Base-by-base conservation (phyloP, 2,888 invertebrate species). In the Zhuqinia jingwanae region DNA sequence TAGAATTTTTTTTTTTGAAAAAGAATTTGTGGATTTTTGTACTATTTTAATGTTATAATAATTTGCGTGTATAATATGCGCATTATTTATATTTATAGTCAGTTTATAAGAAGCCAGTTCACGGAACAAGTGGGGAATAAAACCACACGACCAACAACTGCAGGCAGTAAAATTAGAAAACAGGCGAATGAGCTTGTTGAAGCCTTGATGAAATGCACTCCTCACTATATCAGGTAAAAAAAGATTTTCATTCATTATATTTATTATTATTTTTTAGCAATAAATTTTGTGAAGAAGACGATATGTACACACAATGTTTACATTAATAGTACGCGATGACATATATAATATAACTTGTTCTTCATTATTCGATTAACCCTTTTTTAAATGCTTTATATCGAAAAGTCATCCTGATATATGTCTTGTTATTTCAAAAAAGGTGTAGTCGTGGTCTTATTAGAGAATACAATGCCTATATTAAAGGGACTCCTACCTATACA, bases 131-230 rank as follows among this genome's bases (percentile, higher is more conserved):
- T 93, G 10, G 90, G 87, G 36, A 92, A 92, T 27, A 85, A 89
- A 30, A 91, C 91, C 17, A 91, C 92, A 65, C 92, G 95, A 87
- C 95, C 95, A 5, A 94, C 95, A 6, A 95, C 95, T 2, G 95
- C 94, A 25, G 94, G 95, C 68, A 94, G 92, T 85, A 95, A 95
- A 92, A 95, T 95, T 89, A 94, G 94, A 91, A 94, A 93, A 58
- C 95, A 95, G 92, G 95, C 95, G 17, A 95, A 95, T 92, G 93
- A 94, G 87, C 92, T 95, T 80, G 95, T 95, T 10, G 94, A 94
- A 3, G 94, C 95, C 58, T 92, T 95, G 90, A 95, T 94, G 94
- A 93, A 94, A 91, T 95, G 95, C 91, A 94, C 94, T 3, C 95
- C 95, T 8, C 95, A 95, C 92, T 95, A 95, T 91, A 95, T 95